Evolutionary conservation across 2,888 invertebrate genomes (phyloP).

Genomic region (Mythimna impura): DNA sequence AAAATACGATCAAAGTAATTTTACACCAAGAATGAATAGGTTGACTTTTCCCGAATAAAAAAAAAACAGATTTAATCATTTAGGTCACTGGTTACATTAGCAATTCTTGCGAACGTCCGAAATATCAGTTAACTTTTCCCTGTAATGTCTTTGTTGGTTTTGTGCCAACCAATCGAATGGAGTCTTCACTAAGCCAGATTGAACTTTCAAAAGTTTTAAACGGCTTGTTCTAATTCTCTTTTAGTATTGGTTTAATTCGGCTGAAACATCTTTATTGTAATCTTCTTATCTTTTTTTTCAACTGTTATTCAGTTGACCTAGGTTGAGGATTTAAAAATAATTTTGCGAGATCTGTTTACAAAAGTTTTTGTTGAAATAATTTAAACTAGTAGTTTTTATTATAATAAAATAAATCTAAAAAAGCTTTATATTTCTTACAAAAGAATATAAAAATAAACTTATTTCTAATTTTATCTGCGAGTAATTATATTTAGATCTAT

Average conservation of each 20-base stretch:
- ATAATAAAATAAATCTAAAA: too few relatives aligned
- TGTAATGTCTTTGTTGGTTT: slow-evolving; percentile 58
- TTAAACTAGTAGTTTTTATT: not conserved
- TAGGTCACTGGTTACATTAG: slow-evolving; percentile 50
- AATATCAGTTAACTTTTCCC: slow-evolving; percentile 38
- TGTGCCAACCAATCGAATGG: slow-evolving; percentile 50
- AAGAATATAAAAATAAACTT: too few relatives aligned
- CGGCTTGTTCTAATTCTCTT: slow-evolving; percentile 42
- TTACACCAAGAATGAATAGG: not conserved
- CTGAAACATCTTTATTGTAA: slow-evolving; percentile 9
- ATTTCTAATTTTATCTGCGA: too few relatives aligned
- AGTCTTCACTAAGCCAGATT: slow-evolving; percentile 38
- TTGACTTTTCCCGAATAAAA: not conserved
- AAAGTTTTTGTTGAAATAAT: not conserved
- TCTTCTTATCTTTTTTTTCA: slow-evolving; percentile 2
- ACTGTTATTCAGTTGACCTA: not conserved
- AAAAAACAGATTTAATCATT: slow-evolving; percentile 37
- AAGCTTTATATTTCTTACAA: too few relatives aligned
- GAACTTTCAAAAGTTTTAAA: slow-evolving; percentile 35
- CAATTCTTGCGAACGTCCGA: slow-evolving; percentile 44
- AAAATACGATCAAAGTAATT: not conserved
- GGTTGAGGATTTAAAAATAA: not conserved
- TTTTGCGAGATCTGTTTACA: not conserved
- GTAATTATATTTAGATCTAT: too few relatives aligned
- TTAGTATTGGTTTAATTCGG: slow-evolving; percentile 38